Conservation (phyloP, 2,888 invertebrate genomes). For the Caenorhabditis virilis region DNA sequence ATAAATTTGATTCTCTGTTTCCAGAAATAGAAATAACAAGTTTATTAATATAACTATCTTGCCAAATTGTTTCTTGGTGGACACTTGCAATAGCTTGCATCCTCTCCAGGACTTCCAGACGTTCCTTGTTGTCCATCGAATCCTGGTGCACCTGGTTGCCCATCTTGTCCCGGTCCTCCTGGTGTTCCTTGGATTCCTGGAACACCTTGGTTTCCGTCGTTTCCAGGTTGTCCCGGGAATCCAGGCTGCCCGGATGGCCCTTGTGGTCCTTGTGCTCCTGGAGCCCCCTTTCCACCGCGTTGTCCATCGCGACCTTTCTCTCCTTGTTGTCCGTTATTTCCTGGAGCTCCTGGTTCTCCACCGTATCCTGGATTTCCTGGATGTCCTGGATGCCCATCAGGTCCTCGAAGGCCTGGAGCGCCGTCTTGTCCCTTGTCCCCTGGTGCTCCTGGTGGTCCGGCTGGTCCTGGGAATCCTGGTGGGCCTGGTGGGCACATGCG, state of each 20-base stretch:
- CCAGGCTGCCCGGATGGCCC: conserved; percentile 50
- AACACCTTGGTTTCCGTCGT: conserved; percentile 45
- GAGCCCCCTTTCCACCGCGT: conserved; percentile 44
- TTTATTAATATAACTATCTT: conserved; percentile 2
- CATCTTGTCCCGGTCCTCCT: conserved; percentile 42
- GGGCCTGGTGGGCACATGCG: conserved; percentile 54
- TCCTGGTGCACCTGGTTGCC: conserved; percentile 40
- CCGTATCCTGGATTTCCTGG: conserved; percentile 45
- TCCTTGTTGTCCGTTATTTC: conserved; percentile 50
- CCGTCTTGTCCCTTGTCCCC: conserved; percentile 45
- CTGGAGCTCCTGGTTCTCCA: conserved; percentile 49
- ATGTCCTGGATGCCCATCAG: conserved; percentile 51
- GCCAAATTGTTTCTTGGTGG: conserved; percentile 39
- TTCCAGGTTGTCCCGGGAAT: conserved; percentile 49
- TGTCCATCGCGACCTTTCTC: conserved; percentile 44
- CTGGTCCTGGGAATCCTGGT: conserved; percentile 49
- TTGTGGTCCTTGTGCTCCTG: conserved; percentile 45
- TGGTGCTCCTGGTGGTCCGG: conserved; percentile 49
- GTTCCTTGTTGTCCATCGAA: conserved; percentile 45
- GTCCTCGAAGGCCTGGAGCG: conserved; percentile 42
- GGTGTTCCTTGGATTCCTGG: conserved; percentile 36
- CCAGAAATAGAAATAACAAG: neutral
- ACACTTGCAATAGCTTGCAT: conserved; percentile 53
- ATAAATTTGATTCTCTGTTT: neutral
- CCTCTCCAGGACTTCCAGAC: conserved; percentile 52